Evolutionary conservation across 1,140 invertebrate species (phyloP).

Genomic region (Chelonus insularis): DNA sequence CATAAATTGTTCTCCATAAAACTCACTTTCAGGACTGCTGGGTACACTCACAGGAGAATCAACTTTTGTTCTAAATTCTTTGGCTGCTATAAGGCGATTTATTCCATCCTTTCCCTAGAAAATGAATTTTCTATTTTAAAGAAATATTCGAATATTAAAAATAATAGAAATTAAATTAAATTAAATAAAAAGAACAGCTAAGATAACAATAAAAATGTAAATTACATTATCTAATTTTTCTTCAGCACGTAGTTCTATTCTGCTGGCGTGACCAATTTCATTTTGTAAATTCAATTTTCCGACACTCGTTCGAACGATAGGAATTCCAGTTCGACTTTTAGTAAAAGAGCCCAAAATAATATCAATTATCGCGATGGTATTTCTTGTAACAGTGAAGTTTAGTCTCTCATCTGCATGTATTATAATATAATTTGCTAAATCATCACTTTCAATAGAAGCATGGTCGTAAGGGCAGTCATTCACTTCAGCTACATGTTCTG

Average conservation of each 20-base stretch:
- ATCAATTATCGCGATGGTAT: slow-evolving; percentile 57
- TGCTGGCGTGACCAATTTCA: slow-evolving; percentile 48
- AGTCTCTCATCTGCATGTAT: slow-evolving; percentile 70
- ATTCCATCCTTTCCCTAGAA: slow-evolving; percentile 38
- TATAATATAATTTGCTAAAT: slow-evolving; percentile 69
- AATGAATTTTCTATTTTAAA: not conserved
- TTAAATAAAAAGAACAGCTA: slow-evolving; percentile 9
- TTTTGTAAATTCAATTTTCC: slow-evolving; percentile 48
- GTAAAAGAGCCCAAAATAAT: slow-evolving; percentile 64
- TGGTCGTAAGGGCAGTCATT: slow-evolving; percentile 56
- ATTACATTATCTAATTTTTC: slow-evolving; percentile 41
- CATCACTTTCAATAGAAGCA: slow-evolving; percentile 54
- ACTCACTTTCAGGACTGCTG: slow-evolving; percentile 45
- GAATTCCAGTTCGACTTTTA: slow-evolving; percentile 47
- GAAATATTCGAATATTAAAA: not conserved
- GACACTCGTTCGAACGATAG: slow-evolving; percentile 42
- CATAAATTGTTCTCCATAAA: slow-evolving; percentile 29
- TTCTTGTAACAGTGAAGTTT: slow-evolving; percentile 71
- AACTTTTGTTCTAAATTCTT: slow-evolving; percentile 40
- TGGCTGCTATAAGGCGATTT: slow-evolving; percentile 38
- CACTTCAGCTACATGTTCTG: slow-evolving; percentile 39
- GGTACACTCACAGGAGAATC: slow-evolving; percentile 42
- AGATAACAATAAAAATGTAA: too few relatives aligned
- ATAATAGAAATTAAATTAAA: slow-evolving; percentile 15
- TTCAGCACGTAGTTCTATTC: slow-evolving; percentile 45